Evolutionary conservation across 2,797 vertebrate species (phyloP).

Genomic region (Galaxias olidus): DNA sequence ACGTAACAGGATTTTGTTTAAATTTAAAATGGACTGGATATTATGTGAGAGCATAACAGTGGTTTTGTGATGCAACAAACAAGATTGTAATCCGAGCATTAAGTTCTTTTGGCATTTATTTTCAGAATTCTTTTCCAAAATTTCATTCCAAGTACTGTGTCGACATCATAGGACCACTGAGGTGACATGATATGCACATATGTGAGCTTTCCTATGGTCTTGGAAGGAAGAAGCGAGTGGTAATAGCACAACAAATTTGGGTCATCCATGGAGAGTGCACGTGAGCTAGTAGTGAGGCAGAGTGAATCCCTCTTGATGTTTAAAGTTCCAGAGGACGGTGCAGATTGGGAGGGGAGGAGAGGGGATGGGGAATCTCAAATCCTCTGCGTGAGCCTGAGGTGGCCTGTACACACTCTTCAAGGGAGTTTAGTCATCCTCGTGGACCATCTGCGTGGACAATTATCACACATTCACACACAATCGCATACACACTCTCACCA

Average conservation of each 20-base stretch:
- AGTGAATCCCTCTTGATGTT: slow-evolving; percentile 18
- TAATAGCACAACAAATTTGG: slow-evolving; percentile 54
- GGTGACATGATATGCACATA: slow-evolving; percentile 43
- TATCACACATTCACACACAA: slow-evolving; percentile 1
- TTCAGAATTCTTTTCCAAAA: not conserved
- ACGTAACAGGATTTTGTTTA: not conserved
- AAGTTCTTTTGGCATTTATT: not conserved
- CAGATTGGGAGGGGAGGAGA: slow-evolving; percentile 12
- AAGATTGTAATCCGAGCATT: no score
- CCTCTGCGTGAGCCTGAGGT: slow-evolving; percentile 34
- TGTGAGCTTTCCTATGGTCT: slow-evolving; percentile 30
- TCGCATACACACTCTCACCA: slow-evolving; percentile 14
- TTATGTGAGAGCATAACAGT: no score
- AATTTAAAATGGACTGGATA: not conserved
- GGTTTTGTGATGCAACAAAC: no score
- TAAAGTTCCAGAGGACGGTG: slow-evolving; percentile 14
- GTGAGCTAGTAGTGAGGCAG: slow-evolving; percentile 34
- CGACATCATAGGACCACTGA: not conserved
- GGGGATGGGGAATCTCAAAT: slow-evolving; percentile 41
- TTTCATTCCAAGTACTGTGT: not conserved
- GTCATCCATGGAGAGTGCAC: slow-evolving; percentile 60
- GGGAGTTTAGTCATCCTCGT: slow-evolving; percentile 21
- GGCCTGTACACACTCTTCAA: slow-evolving; percentile 33
- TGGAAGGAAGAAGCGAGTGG: slow-evolving; percentile 40
- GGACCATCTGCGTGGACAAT: not conserved